Evolutionary conservation across 1,140 invertebrate species (phyloP).

Genomic region (Xylocopa sonorina): DNA sequence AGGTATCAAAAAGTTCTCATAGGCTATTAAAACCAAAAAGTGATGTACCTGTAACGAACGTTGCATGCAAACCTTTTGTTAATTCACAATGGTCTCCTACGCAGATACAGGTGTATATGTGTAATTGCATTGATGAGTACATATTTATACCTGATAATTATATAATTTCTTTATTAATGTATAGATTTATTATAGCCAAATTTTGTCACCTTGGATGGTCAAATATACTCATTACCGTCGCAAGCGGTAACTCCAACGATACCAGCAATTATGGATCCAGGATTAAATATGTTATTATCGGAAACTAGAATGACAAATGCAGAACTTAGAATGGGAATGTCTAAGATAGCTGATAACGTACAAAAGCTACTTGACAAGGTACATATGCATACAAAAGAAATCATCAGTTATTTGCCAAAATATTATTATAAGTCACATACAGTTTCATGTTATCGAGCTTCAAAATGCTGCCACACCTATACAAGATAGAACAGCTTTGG

Average conservation of each 20-base stretch:
- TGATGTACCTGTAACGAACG: constrained; percentile 41
- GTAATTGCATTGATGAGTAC: not conserved
- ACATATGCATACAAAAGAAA: constrained; percentile 30
- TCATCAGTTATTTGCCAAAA: constrained; percentile 31
- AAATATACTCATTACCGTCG: constrained; percentile 66
- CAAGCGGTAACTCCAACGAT: constrained; percentile 66
- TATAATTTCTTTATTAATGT: constrained; percentile 1
- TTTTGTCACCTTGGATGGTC: constrained; percentile 70
- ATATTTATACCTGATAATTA: constrained; percentile 10
- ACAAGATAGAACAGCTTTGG: constrained; percentile 65
- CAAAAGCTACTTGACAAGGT: constrained; percentile 80
- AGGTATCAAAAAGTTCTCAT: constrained; percentile 35
- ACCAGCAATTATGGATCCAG: constrained; percentile 70
- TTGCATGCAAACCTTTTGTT: constrained; percentile 61
- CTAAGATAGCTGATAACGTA: constrained; percentile 80
- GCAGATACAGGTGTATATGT: constrained; percentile 61
- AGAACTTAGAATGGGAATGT: constrained; percentile 80
- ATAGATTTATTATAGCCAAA: constrained; percentile 66
- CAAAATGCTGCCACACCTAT: constrained; percentile 73
- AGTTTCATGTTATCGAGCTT: constrained; percentile 75
- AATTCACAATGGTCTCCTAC: constrained; percentile 57
- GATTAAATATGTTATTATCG: constrained; percentile 77
- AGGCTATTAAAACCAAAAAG: constrained; percentile 52
- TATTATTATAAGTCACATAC: constrained; percentile 37
- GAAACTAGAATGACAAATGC: constrained; percentile 79